Percentiles rank a stretch among this genome's conserved stretches.
These are phyloP conservation scores for Dendrolimus kikuchii DNA, from an alignment of 1,140 invertebrate genomes.

Conservation along the genomic window DNA sequence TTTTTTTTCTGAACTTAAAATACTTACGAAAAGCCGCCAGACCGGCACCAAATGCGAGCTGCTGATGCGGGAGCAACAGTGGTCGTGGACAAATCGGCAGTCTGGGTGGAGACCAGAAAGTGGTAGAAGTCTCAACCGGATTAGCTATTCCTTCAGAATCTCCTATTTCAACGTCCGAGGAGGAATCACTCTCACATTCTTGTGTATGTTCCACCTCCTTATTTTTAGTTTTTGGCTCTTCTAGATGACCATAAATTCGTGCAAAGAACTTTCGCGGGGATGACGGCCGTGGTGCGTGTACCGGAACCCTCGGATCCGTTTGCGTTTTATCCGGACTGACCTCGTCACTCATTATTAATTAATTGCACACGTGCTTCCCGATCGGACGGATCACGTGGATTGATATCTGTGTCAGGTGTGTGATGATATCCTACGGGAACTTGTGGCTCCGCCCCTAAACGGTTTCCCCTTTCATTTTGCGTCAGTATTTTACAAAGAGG, in stretches of 20 bases:
- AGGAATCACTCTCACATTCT: conserved; percentile 51
- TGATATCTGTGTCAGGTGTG: conserved; percentile 42
- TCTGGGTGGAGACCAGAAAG: conserved; percentile 45
- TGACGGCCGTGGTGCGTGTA: conserved; percentile 69
- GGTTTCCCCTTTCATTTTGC: conserved; percentile 26
- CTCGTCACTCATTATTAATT: conserved; percentile 28
- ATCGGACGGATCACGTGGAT: conserved; percentile 38
- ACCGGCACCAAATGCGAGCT: conserved; percentile 73
- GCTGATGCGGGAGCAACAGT: conserved; percentile 51
- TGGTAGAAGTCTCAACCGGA: not conserved
- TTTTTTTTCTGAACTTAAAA: conserved; percentile 1
- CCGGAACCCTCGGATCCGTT: conserved; percentile 17
- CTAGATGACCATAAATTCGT: conserved; percentile 77
- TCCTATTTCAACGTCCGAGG: conserved; percentile 64
- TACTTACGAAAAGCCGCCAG: conserved; percentile 77
- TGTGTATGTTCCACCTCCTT: conserved; percentile 13
- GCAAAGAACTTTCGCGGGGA: conserved; percentile 79
- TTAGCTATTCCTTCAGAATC: conserved; percentile 27
- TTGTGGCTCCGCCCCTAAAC: conserved; percentile 31
- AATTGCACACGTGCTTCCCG: conserved; percentile 32
- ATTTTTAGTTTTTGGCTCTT: conserved; percentile 39
- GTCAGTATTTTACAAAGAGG: conserved; percentile 28
- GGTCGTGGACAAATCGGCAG: conserved; percentile 51
- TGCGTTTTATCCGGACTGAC: conserved; percentile 12
- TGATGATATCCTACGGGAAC: conserved; percentile 25